Base-by-base conservation (phyloP, 2,888 invertebrate genomes). In the Serripes groenlandicus region DNA sequence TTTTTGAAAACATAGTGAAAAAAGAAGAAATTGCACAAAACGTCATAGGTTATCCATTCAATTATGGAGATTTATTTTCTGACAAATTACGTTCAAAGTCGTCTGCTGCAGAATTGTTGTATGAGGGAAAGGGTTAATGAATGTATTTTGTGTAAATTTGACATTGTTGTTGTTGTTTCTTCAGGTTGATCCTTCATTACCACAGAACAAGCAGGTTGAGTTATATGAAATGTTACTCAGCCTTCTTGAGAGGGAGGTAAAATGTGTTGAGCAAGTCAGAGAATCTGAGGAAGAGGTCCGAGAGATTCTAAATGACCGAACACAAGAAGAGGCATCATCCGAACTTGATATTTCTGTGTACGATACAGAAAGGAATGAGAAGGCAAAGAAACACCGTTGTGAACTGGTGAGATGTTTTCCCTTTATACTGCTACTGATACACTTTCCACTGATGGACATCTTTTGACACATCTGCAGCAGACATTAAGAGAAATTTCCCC, bases 281-380 rank as follows among this genome's bases (percentile, higher is more conserved):
- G 92, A 92, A 37, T 93, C 94, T 0, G 94, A 95, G 87, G 91
- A 93, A 69, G 95, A 95, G 92, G 94, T 94, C n/a, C 81, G 90
- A 37, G 91, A 91, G 56, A 93, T 94, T 52, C 88, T 95, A 34
- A 88, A 92, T 77, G 93, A 93, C 32, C 87, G 95, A 68, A 91
- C 91, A 4, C 91, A 90, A 64, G 95, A 95, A 79, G 95, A 95
- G 75, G 79, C 89, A 4, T 89, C 87, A 7, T 91, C 92, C 9
- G 93, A 94, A 52, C 89, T 94, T 42, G 93, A 94, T 37, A 93
- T 94, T 23, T 94, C 94, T 37, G 93, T 94, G 15, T 95, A 94
- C 78, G 94, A 95, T 75, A 94, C 94, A 3, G 92, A 93, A 78
- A 89, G 94, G 62, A 95, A 94, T 85, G 94, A 94, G 73, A 94